Evolutionary conservation across 2,888 invertebrate genomes (phyloP), one percentile per base, ranked within the genome.

Genomic region (Cantharis rustica): DNA sequence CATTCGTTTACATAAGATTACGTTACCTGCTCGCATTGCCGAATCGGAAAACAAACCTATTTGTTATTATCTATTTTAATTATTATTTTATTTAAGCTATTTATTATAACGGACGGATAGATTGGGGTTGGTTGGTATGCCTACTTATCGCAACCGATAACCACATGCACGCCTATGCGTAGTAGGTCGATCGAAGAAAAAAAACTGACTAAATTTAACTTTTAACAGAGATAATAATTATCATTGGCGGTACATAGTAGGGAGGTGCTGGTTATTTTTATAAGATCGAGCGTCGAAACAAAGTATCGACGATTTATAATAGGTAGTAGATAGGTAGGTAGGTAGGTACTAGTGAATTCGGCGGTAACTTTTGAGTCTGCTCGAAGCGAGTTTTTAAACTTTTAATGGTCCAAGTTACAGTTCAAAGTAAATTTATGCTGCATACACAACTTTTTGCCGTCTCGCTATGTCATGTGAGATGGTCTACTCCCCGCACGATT

Each of bases 341-440:
- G 26, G 31, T 26, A 26, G 26, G 26, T 10, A 26, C 10, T 10
- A 64, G 82, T 78, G 79, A 79, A 81, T 79, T 79, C 82, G 82
- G 83, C 84, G 84, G 83, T 83, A 82, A 78, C 84, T 81, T 83
- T 84, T 84, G 81, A 82, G 84, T 84, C 84, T 84, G 84, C 82
- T 81, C 84, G 82, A 84, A 87, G 86, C 87, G 84, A 87, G 87
- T 87, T 87, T 87, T 87, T 87, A 85, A 86, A 86, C 84, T 84
- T 86, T 87, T 86, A 87, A 86, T 87, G 85, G 86, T 84, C 86
- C 86, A 84, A 85, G 83, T 84, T 84, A 84, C 83, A 83, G 85
- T 84, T 84, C 83, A 82, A 82, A 84, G 83, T 81, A 84, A 85
- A 85, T 84, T 84, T 85, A 85, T 84, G 84, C 83, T 82, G 82